phyloP scores from a whole-genome alignment of 2,888 invertebrate genomes.

The Platerodrilus igneus region DNA sequence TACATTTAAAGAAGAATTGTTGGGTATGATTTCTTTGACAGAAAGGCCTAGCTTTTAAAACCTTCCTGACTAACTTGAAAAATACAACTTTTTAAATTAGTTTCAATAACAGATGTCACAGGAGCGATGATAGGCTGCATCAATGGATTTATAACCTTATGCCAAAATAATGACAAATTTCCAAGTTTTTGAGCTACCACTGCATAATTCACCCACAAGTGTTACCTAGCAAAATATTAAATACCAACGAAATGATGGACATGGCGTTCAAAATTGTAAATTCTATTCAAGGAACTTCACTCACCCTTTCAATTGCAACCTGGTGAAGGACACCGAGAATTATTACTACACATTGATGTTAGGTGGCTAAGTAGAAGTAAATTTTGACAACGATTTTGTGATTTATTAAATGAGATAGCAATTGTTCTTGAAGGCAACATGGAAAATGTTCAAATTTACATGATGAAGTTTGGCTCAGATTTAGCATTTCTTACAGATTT shows the following conservation, averaged over 20 bases:
- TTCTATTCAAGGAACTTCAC: conserved; percentile 4
- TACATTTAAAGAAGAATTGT: conserved; percentile 24
- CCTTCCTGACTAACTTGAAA: not conserved
- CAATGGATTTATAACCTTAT: conserved; percentile 5
- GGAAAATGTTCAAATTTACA: conserved; percentile 6
- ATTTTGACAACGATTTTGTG: conserved; percentile 14
- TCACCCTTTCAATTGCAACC: conserved; percentile 14
- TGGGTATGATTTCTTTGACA: conserved; percentile 24
- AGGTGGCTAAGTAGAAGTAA: conserved; percentile 14
- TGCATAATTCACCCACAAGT: conserved; percentile 9
- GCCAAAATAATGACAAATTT: conserved; percentile 4
- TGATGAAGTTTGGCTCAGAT: conserved; percentile 12
- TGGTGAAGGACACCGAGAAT: conserved; percentile 6
- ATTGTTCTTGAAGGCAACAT: conserved; percentile 9
- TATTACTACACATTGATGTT: conserved; percentile 16
- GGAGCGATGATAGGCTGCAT: conserved; percentile 3
- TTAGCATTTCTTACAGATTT: conserved; percentile 18
- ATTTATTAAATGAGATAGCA: conserved; percentile 13
- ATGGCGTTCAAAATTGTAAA: conserved; percentile 22
- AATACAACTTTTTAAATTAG: conserved; percentile 6
- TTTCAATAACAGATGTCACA: conserved; percentile 6
- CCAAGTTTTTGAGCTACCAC: conserved; percentile 7
- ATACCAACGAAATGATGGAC: conserved; percentile 1
- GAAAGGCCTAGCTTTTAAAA: conserved; percentile 23
- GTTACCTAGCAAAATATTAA: conserved; percentile 3